Percentiles rank a stretch among this genome's conserved stretches.
These are phyloP conservation scores for Pseudotriccus pelzelni DNA, from an alignment of 2,797 vertebrate species.

Conservation along the genomic window DNA sequence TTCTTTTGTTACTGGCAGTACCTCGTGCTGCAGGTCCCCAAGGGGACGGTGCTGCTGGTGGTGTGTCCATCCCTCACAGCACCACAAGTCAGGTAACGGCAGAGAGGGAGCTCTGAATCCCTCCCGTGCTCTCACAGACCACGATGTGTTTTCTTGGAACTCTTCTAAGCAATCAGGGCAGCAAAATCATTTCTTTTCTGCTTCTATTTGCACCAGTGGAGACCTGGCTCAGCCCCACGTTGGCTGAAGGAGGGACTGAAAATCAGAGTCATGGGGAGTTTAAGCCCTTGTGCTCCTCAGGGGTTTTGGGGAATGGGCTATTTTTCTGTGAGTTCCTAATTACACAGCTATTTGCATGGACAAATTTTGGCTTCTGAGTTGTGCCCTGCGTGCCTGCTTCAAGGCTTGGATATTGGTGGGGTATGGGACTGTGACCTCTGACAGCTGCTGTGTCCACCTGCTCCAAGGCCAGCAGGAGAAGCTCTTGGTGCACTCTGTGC, in stretches of 20 bases:
- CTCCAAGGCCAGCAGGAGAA: not conserved
- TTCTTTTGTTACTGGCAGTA: not conserved
- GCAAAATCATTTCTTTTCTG: not conserved
- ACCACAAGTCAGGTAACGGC: not conserved
- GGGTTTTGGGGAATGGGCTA: not conserved
- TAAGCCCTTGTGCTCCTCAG: not conserved
- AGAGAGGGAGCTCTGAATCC: not conserved
- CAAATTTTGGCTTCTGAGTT: not conserved
- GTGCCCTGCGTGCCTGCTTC: not conserved
- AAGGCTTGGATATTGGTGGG: not conserved
- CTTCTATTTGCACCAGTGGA: not conserved
- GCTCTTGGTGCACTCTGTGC: not conserved
- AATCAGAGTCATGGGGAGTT: not conserved
- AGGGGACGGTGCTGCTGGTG: not conserved
- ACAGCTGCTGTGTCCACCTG: accelerated
- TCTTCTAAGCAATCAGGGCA: not conserved
- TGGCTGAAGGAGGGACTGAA: not conserved
- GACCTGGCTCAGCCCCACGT: not conserved
- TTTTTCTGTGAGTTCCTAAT: not conserved
- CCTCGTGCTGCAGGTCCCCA: not conserved
- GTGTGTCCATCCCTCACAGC: accelerated
- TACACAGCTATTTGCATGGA: not conserved
- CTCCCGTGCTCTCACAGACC: not conserved
- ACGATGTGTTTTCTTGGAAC: not conserved
- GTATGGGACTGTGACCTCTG: not conserved